A percentile compares a stretch with the other conserved stretches of the same genome.
These are phyloP conservation scores for Boleophthalmus pectinirostris DNA, from an alignment of 2,113 vertebrate genomes.

Conservation along the genomic window DNA sequence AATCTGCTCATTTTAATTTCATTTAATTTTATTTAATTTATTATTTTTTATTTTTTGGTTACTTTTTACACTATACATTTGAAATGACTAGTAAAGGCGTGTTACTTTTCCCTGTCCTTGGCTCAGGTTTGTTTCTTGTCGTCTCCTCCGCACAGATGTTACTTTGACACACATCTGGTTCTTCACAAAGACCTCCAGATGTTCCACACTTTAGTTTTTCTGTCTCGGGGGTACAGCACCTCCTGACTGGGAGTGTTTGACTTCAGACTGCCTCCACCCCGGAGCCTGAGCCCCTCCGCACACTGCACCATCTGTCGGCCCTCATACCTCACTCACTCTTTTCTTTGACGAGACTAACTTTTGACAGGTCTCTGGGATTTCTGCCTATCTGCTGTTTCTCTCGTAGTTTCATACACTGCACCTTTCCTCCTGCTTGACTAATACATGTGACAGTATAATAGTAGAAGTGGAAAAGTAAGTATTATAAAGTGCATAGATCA, in stretches of 20 bases:
- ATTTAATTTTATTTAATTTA: no score
- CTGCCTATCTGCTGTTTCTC: neutral
- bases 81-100: neutral
- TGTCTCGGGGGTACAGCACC: conserved; percentile 3
- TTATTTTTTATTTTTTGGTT: neutral
- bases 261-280: conserved; percentile 54
- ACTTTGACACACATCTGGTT: conserved; percentile 55
- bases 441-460: no score
- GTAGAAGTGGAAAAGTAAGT: no score
- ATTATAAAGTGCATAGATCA: no score
- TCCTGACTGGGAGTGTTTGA: conserved; percentile 55
- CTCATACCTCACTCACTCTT: conserved; percentile 37
- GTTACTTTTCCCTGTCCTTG: conserved; percentile 2
- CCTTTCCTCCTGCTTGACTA: neutral
- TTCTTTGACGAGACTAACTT: conserved; percentile 21
- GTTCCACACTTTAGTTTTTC: conserved; percentile 38
- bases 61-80: conserved; percentile 7
- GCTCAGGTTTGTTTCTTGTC: conserved; percentile 70
- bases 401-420: neutral
- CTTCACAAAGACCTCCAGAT: conserved; percentile 75
- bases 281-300: conserved; percentile 47
- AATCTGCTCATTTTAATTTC: no score
- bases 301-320: conserved; percentile 50
- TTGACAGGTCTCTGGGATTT: neutral
- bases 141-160: conserved; percentile 66